Conservation (phyloP, 2,113 vertebrate genomes). For the Phasianus colchicus region DNA sequence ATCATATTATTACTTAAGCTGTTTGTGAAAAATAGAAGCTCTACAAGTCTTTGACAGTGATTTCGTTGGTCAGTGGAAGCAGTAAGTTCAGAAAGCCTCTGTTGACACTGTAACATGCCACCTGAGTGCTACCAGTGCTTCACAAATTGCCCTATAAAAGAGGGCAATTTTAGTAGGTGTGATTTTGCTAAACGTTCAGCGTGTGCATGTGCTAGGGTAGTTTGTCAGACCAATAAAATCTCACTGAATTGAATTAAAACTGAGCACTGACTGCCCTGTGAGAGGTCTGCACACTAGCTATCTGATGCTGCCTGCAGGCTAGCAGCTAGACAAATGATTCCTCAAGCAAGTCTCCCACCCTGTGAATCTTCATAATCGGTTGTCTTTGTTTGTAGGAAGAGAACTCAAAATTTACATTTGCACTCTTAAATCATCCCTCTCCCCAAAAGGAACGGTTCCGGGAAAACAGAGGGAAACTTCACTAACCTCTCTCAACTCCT, state of each 20-base stretch:
- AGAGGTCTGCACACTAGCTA: neutral
- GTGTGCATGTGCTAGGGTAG: constrained; percentile 10
- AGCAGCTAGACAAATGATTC: neutral
- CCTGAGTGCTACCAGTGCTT: constrained; percentile 32
- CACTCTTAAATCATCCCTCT: neutral
- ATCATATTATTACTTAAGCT: neutral
- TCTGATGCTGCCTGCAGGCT: neutral
- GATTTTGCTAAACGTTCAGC: constrained; percentile 41
- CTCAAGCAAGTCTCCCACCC: neutral
- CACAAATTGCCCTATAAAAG: constrained; percentile 46
- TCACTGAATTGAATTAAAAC: constrained; percentile 34
- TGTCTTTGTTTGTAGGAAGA: neutral
- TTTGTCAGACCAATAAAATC: constrained; percentile 34
- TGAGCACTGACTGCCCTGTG: neutral
- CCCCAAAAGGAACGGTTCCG: neutral
- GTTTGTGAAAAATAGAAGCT: neutral
- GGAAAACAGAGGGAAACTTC: neutral
- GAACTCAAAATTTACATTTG: neutral
- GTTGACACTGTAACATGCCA: constrained; percentile 30
- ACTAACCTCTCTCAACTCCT: neutral
- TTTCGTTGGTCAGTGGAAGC: constrained; percentile 3
- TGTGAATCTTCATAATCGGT: neutral
- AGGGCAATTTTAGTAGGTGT: constrained; percentile 30
- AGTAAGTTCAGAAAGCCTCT: neutral
- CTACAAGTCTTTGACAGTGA: neutral